A percentile compares a stretch with the other conserved stretches of the same genome.
These are phyloP conservation scores for Abrostola tripartita DNA, from an alignment of 2,888 invertebrate genomes.

Conservation along the genomic window DNA sequence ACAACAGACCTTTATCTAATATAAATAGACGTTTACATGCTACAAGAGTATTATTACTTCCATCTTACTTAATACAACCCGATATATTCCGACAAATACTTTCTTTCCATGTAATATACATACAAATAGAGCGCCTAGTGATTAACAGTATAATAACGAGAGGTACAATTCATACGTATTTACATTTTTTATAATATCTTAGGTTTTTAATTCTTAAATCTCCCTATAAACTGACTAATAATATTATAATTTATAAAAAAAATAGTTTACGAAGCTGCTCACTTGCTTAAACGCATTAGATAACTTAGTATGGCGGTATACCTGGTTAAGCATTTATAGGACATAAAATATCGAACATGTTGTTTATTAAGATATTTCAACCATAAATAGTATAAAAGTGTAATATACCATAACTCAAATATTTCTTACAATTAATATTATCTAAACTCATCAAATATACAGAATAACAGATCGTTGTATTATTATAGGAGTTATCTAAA, in stretches of 20 bases:
- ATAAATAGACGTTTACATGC: background rate
- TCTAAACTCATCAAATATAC: conserved; percentile 10
- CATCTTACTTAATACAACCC: too few relatives aligned
- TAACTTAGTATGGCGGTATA: too few relatives aligned
- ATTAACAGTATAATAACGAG: conserved; percentile 11
- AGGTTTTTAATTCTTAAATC: conserved; percentile 18
- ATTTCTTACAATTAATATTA: conserved; percentile 5
- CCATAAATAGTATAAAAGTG: too few relatives aligned
- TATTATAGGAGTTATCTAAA: conserved; percentile 43
- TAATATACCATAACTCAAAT: background rate
- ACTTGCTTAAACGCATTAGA: too few relatives aligned
- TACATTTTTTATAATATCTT: conserved; percentile 34
- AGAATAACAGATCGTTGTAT: conserved; percentile 40
- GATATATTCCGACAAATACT: too few relatives aligned
- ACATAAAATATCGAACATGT: too few relatives aligned
- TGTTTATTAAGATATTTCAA: too few relatives aligned
- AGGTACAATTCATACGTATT: conserved; percentile 29
- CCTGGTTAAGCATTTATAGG: too few relatives aligned
- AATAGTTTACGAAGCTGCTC: background rate
- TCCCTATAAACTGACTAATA: conserved; percentile 6
- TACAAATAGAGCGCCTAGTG: background rate
- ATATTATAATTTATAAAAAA: background rate
- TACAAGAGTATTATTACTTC: background rate
- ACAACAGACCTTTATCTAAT: background rate
- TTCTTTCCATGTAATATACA: background rate